Conservation (phyloP, 2,113 vertebrate genomes). For the Acanthochromis polyacanthus region DNA sequence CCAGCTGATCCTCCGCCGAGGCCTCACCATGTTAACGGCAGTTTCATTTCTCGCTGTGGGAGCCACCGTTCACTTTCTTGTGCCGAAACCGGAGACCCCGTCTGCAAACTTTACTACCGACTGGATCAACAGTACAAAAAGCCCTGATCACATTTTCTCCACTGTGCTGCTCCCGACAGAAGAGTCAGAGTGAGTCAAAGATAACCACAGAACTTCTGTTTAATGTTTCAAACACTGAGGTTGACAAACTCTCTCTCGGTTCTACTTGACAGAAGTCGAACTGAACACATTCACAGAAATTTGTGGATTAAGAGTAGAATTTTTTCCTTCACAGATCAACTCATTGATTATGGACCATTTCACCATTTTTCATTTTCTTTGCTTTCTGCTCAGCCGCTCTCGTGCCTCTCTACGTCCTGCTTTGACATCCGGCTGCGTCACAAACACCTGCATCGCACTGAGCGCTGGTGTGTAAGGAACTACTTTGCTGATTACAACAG, state of each 20-base stretch:
- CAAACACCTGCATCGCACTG: constrained; percentile 5
- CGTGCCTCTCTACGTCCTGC: neutral
- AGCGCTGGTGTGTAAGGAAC: neutral
- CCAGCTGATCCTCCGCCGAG: constrained; percentile 82
- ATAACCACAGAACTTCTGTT: constrained; percentile 23
- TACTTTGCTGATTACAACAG: neutral
- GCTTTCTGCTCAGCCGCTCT: neutral
- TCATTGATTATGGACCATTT: neutral
- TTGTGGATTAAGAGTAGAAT: neutral
- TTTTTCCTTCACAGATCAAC: neutral
- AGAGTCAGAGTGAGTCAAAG: constrained; percentile 19
- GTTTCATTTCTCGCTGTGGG: constrained; percentile 73
- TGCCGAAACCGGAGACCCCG: constrained; percentile 66
- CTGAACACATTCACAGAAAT: neutral
- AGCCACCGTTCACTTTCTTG: constrained; percentile 56
- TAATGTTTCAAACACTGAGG: constrained; percentile 21
- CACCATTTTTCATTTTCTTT: neutral
- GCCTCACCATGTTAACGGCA: constrained; percentile 67
- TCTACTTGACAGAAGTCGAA: neutral
- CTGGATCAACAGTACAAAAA: constrained; percentile 60
- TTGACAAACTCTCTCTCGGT: neutral
- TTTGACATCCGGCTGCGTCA: neutral
- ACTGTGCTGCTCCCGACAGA: constrained; percentile 29
- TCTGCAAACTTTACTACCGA: constrained; percentile 50
- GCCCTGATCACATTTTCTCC: constrained; percentile 27